Conservation (phyloP, 1,140 invertebrate genomes). For the Lepidurus arcticus region DNA sequence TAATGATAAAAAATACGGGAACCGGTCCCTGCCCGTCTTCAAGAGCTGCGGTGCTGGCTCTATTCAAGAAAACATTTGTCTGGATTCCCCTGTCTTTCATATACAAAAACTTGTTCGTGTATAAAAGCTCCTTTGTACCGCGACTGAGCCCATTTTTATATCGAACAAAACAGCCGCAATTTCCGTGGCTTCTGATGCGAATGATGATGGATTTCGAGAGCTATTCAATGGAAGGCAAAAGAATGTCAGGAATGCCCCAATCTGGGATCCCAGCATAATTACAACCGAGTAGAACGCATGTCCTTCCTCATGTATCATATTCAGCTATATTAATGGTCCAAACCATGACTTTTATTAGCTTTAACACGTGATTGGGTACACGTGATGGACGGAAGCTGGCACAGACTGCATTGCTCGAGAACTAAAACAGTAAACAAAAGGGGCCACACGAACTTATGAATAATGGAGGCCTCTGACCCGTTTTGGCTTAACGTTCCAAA, state of each 20-base stretch:
- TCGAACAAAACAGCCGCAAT: constrained; percentile 6
- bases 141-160: neutral
- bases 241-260: neutral
- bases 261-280: too few species aligned
- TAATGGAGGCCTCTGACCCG: too few species aligned
- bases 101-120: neutral
- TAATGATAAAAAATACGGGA: neutral
- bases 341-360: too few species aligned
- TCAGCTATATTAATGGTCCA: too few species aligned
- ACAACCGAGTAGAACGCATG: too few species aligned
- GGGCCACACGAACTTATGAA: too few species aligned
- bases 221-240: neutral
- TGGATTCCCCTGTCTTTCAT: neutral
- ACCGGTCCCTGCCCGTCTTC: neutral
- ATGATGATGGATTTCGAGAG: constrained; percentile 1
- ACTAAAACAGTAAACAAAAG: too few species aligned
- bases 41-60: neutral
- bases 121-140: neutral
- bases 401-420: too few species aligned
- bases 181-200: neutral
- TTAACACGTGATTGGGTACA: too few species aligned
- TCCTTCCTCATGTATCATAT: too few species aligned
- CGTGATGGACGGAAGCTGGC: too few species aligned
- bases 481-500: neutral
- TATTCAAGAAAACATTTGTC: neutral